Base-by-base conservation (phyloP, 2,888 invertebrate species). In the Heliconius cydno region DNA sequence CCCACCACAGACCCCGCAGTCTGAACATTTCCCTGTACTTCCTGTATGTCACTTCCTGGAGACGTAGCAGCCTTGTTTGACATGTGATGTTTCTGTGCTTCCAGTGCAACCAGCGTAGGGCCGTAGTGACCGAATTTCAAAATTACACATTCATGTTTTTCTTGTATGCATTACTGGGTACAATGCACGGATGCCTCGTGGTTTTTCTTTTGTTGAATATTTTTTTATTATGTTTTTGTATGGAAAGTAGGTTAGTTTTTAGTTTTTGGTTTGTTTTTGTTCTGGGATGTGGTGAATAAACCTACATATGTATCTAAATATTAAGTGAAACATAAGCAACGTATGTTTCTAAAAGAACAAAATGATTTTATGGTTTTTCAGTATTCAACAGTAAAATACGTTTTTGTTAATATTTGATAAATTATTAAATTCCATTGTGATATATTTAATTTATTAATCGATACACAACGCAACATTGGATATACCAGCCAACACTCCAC, bases 1-100 rank as follows among this genome's bases (percentile, higher is more conserved):
- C 68, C 6, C 80, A 28, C 76, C 84, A 88, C 86, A 82, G 2
- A 74, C 86, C 86, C 82, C n/a, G 74, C 84, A 82, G 84, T 84
- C 66, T 75, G 89, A 88, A 87, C 89, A 89, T 90, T 91, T 91
- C 92, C 91, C 88, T 88, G 88, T 87, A 88, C 92, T 93, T 93
- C 93, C 93, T 92, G 91, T 85, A 87, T 88, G 86, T 88, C 85
- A 86, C 90, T 93, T 94, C 93, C 93, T 91, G 92, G 90, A 91
- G 90, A 89, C 90, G 89, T 88, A 89, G 86, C 93, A 92, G 90
- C 85, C 88, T 88, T 88, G 88, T 90, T 88, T 88, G 88, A 86
- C 88, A 88, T 88, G 87, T 90, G 88, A 88, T 85, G 88, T 85
- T 65, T 65, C 65, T 65, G 65, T 86, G 84, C 86, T 86, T 84